Evolutionary conservation across 2,797 vertebrate species (phyloP).

Genomic region (Platyrinchus mystaceus): DNA sequence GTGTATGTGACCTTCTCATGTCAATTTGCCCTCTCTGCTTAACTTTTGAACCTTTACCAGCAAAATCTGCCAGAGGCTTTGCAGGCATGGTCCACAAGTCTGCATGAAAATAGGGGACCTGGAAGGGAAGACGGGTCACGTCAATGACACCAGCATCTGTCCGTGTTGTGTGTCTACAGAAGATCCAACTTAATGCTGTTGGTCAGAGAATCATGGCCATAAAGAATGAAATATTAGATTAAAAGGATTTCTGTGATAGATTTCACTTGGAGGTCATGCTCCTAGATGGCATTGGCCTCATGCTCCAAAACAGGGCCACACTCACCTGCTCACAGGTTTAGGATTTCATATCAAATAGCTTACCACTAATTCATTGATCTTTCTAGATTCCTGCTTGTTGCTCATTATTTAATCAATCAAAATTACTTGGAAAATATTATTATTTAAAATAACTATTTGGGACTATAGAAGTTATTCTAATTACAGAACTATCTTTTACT

Average conservation of each 20-base stretch:
- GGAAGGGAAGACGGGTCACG: not conserved
- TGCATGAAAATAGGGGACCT: not conserved
- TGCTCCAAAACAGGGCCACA: rapidly evolving
- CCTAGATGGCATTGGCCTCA: not conserved
- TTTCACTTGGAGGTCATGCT: not conserved
- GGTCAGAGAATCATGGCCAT: not conserved
- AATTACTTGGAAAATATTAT: not conserved
- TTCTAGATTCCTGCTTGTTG: not conserved
- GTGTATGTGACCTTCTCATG: not conserved
- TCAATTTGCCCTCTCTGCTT: not conserved
- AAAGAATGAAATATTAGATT: not conserved
- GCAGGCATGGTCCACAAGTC: not conserved
- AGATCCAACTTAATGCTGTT: not conserved
- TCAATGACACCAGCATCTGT: not conserved
- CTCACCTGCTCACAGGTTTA: not conserved
- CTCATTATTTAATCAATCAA: not conserved
- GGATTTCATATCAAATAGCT: not conserved
- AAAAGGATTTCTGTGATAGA: not conserved
- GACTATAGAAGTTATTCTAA: not conserved
- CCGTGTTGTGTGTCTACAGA: not conserved
- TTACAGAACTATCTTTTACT: not conserved
- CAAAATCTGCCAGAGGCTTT: not conserved
- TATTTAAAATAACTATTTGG: not conserved
- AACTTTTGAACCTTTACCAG: not conserved
- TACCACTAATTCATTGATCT: not conserved